Evolutionary conservation across 1,140 invertebrate genomes (phyloP), one percentile per base, ranked within the genome.

Genomic region (Psilanteris sp.): DNA sequence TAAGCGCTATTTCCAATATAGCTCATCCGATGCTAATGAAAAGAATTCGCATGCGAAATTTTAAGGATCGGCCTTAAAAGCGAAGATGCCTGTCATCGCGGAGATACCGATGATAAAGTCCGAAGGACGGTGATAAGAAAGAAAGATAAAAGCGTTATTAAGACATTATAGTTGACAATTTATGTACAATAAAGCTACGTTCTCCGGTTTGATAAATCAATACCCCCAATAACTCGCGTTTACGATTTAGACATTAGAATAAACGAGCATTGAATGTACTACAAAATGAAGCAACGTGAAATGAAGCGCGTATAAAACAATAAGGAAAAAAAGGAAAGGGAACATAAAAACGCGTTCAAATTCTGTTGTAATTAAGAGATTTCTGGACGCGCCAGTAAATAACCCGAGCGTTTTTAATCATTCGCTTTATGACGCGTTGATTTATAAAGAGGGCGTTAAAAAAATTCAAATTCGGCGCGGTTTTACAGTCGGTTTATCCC

Each of bases 331-430:
- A 43, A 43, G 26, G 29, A 1, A 14, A 14, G 11, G n/a, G 29
- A 34, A 37, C 32, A 48, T n/a, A 57, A 64, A 29, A 13, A 10
- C n/a, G 9, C 16, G 41, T 14, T 15, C 14, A 36, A 59, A 52
- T 61, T 18, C 1, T 9, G 43, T 50, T 26, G 52, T 66, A 74
- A 74, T 74, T 74, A 74, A 74, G 59, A 34, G 43, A 67, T 74
- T 55, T 46, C 34, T 15, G 32, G 22, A 11, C 32, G 54, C 8
- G 2, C 55, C 27, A 24, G 57, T 74, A 74, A 66, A 66, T 74
- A 74, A 74, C 61, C 39, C 37, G 27, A 36, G n/a, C 41, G 50
- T 29, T 74, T 73, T 73, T 74, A 74, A 66, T 74, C 70, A 66
- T 74, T 24, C 37, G 61, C 20, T 66, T 67, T 74, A 74, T 74